Base-by-base conservation (phyloP, 2,888 invertebrate species). In the Meliscaeva auricollis region DNA sequence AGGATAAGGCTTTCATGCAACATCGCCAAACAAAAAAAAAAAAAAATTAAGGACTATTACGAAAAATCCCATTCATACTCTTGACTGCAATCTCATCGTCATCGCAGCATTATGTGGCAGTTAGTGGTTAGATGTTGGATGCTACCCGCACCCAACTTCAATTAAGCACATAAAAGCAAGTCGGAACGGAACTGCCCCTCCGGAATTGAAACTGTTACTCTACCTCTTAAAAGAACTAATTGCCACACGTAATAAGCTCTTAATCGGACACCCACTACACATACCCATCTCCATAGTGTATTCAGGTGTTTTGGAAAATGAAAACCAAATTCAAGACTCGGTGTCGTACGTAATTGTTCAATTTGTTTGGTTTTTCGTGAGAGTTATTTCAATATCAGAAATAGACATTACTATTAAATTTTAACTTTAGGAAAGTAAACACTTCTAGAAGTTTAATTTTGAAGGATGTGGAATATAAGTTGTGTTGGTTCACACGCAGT, bases 171-270 rank as follows among this genome's bases (percentile, higher is more conserved):
- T 46, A 73, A 54, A 78, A 74, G 30, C 60, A 77, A 32, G 44
- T 20, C 38, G 30, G 15, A 15, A 48, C 38, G 30, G 15, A 15
- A 48, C 64, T n/a, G 32, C 4, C 30, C 13, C 62, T 62, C 50
- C 3, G 48, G 26, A 22, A 20, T 22, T 15, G 48, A 41, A 50
- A 20, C 15, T 15, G 22, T 44, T 30, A 7, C 26, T 17, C 50
- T 9, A 48, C 54, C 38, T 62, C 15, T 11, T 3, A 35, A 30
- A 8, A 62, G 8, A 32, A 52, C 68, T 84, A 79, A 84, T 84
- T 84, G 79, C 79, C 74, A 38, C 41, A 54, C 4, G 54, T 66
- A 79, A 84, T 79, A 74, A 75, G 83, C 66, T 70, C 64, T 69
- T 64, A 78, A 74, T 83, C 69, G 74, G 79, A 74, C 83, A 78